Base-by-base conservation (phyloP, 2,113 vertebrate genomes). In the Hemicordylus capensis region DNA sequence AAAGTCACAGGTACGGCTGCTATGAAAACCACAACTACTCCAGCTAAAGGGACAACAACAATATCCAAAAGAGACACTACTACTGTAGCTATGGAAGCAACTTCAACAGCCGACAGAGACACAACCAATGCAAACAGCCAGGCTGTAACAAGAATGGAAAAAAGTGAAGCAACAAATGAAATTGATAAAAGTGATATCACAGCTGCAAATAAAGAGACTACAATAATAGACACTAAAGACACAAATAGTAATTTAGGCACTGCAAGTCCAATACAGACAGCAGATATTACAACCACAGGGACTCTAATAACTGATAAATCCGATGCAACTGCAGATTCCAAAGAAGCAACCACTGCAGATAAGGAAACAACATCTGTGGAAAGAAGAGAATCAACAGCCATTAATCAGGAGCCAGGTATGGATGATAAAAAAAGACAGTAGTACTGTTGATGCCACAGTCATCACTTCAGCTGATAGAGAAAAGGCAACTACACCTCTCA, bases 361-460 rank as follows among this genome's bases (percentile, higher is more conserved):
- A 70, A 78, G 26, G 24, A 59, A 44, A 24, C 31, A 58, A 70
- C 28, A 39, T 14, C 46, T 42, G 48, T 19, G 11, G 61, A 42
- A 28, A 31, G 19, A 44, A 24, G 1, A 44, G 81, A 88, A 63
- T 73, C 64, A 11, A 77, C 74, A 2, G 80, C 31, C 0, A 3
- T 24, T 26, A 85, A 0, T 10, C 56, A 88, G 59, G 90, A 84
- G 31, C 82, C 85, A 19, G 44, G 85, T 59, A 26, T 44, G 37
- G 22, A 42, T 42, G 22, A 59, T 22, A 88, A 86, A 81, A n/a
- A 92, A 83, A 59, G 86, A 85, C 2, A 89, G 64, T 85, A 90
- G 44, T 22, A 87, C 90, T 46, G 6, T 86, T 48, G 90, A 93
- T 87, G 91, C 87, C 44, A 91, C 83, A 89, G 58, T 51, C 4